Base-by-base conservation (phyloP, 2,797 vertebrate genomes). In the Echeneis naucrates region DNA sequence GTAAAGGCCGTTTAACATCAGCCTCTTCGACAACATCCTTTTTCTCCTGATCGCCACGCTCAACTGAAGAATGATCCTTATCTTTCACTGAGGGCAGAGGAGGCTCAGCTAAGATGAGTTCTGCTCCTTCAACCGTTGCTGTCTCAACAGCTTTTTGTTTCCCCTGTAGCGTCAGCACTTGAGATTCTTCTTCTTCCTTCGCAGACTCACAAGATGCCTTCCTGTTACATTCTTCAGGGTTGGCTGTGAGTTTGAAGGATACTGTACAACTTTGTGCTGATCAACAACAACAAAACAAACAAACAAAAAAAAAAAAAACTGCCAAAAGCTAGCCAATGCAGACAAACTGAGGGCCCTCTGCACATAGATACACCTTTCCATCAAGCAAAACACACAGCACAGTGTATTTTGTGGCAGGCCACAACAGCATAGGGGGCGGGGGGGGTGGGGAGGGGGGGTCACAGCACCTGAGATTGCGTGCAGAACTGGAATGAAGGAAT, bases 241-340 rank as follows among this genome's bases (percentile, higher is more conserved):
- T 93, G 90, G 95, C 97, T 98, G 96, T 71, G 96, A 96, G 93
- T 93, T 89, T 84, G 72, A 89, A 89, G 83, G 95, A 95, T 93
- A 94, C 95, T 95, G 81, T 83, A 89, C 82, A 88, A 81, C 82
- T 83, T 79, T 83, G 79, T 57, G 70, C 67, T n/a, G 45, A 69
- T 75, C 81, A 79, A 88, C 37, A 66, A 75, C 40, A 79, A 60
- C 60, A 86, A 82, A 84, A n/a, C n/a, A n/a, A n/a, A 75, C 40
- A 79, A 60, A 60, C 86, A 82, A 84, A n/a, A n/a, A n/a, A n/a
- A n/a, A n/a, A n/a, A n/a, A n/a, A n/a, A n/a, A n/a, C n/a, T n/a
- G 82, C 79, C 87, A 87, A 89, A 91, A 92, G 87, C 88, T 77
- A 89, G 88, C 87, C 83, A 86, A 83, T 79, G 85, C 92, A 91